These are phyloP conservation scores for Rafetus swinhoei DNA, from an alignment of 2,113 vertebrate genomes.

Conservation along the genomic window DNA sequence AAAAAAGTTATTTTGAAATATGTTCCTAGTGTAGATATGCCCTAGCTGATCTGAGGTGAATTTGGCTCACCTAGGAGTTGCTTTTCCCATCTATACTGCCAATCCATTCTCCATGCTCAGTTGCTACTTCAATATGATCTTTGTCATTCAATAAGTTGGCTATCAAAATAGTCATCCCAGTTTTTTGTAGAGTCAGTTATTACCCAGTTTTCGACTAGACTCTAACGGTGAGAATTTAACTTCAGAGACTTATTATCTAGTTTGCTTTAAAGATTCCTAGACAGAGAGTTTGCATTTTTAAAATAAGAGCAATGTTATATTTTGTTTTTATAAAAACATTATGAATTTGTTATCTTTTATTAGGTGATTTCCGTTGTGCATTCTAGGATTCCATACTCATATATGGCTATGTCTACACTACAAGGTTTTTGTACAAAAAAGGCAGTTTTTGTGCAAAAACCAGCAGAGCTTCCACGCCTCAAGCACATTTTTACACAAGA, in stretches of 20 bases:
- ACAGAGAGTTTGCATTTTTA: neutral
- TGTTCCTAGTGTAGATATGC: too few species aligned
- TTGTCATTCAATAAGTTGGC: neutral
- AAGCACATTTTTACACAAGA: too few species aligned
- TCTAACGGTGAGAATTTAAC: slow-evolving; percentile 21
- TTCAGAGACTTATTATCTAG: neutral
- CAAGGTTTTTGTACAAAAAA: too few species aligned
- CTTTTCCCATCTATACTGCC: neutral
- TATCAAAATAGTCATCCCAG: neutral
- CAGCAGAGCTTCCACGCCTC: too few species aligned
- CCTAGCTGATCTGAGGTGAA: neutral
- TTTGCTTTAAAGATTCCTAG: neutral
- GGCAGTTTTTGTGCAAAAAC: too few species aligned
- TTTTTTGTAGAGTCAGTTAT: neutral
- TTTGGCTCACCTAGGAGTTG: neutral
- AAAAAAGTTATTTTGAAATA: too few species aligned
- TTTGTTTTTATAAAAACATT: neutral
- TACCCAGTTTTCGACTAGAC: neutral
- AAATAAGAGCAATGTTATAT: neutral
- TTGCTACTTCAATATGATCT: slow-evolving; percentile 21
- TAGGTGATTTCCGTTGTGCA: neutral
- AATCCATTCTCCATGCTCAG: slow-evolving; percentile 21
- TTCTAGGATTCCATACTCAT: neutral
- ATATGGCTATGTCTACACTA: too few species aligned
- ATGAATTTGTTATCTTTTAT: neutral